Evolutionary conservation across 2,797 vertebrate species (phyloP).

Genomic region (Peromyscus aztecus): DNA sequence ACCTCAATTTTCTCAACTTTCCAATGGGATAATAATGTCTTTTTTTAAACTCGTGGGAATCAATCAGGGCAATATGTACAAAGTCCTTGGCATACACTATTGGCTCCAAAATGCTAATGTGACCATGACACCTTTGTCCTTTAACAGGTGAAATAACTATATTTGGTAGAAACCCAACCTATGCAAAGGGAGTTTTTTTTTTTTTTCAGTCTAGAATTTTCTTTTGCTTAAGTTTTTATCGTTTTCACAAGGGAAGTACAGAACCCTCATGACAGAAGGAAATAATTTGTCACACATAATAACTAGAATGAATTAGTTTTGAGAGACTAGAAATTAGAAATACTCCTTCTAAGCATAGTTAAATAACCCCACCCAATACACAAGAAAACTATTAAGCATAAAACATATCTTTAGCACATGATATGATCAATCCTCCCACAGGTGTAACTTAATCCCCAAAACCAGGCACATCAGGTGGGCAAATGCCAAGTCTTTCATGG

Average conservation of each 20-base stretch:
- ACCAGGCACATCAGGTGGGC: conserved; percentile 19
- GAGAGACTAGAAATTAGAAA: conserved; percentile 5
- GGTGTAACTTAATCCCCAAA: conserved; percentile 40
- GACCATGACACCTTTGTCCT: background rate
- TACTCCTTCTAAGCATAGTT: conserved; percentile 14
- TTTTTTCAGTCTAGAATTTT: background rate
- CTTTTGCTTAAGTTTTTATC: conserved; percentile 30
- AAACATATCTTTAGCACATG: conserved; percentile 56
- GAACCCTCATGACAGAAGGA: background rate
- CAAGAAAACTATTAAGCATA: conserved; percentile 60
- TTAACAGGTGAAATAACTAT: background rate
- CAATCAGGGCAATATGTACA: background rate
- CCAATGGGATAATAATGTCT: background rate
- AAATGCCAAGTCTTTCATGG: conserved; percentile 58
- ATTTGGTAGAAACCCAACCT: conserved; percentile 26
- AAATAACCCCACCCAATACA: conserved; percentile 6
- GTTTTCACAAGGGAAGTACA: background rate
- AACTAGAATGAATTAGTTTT: conserved; percentile 56
- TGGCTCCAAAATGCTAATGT: background rate
- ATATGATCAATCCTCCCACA: conserved; percentile 50
- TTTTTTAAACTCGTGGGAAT: conserved; percentile 21
- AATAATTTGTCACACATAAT: conserved; percentile 10
- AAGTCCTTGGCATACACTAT: background rate
- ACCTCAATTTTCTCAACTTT: conserved; percentile 14
- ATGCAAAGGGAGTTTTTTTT: background rate